Base-by-base conservation (phyloP, 2,797 vertebrate species). In the Myotis pilosus region DNA sequence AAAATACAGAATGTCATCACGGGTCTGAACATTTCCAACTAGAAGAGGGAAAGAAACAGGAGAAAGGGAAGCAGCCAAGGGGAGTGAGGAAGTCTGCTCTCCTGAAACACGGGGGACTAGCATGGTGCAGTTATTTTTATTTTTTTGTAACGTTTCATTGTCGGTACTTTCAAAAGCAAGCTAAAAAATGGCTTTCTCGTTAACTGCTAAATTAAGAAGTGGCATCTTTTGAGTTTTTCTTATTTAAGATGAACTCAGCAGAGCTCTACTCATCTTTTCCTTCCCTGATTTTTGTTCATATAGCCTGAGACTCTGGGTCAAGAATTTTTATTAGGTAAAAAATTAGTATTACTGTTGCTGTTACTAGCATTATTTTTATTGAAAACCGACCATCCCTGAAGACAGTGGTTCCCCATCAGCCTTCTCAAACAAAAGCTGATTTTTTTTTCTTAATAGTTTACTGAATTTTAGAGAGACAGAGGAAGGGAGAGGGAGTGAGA, bases 31-130 rank as follows among this genome's bases (percentile, higher is more conserved):
- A 81, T 81, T 74, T 83, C 75, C 79, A 94, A 76, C 83, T 87
- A 94, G 96, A 89, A 93, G 89, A 78, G 55, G 79, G 79, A 96
- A 79, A 60, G 55, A 76, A 71, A 89, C 86, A 76, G 92, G 93
- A 93, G 94, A 87, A 74, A 92, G 60, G 62, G 80, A 90, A 79
- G 28, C 74, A 94, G 78, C 76, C 62, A 71, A 33, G 25, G 44
- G 6, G 68, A 91, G 51, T 23, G 60, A 92, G 64, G 53, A 79
- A 36, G 76, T 91, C 55, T 57, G 79, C 66, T 92, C 1, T 53
- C 92, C 83, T 84, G 76, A 57, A 92, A 94, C 71, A 28, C 4
- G 44, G n/a, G 20, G 33, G 44, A 33, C 78, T 38, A 55, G 19
- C 47, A 4, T 11, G 47, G 66, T 47, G 3, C 64, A 71, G 74